Evolutionary conservation across 2,113 vertebrate genomes (phyloP), one percentile per base, ranked within the genome.

Genomic region (Entelurus aequoreus): DNA sequence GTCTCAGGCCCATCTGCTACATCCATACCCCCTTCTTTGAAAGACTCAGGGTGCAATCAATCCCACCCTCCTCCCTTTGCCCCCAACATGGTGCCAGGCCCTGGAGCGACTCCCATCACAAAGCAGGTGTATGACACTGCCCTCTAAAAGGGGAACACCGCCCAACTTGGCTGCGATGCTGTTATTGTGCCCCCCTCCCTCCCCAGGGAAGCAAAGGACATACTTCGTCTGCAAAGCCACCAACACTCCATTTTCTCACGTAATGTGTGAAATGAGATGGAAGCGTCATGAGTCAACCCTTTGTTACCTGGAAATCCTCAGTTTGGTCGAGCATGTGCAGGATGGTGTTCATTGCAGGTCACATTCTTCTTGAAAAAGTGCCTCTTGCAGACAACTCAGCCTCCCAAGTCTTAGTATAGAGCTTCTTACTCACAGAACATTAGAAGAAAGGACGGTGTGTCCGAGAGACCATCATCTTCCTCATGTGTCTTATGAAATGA

Each of bases 61-160:
- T 76, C 86, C 44, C 84, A 88, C 16, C 78, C 88, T 11, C 90
- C 90, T n/a, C 87, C 75, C 52, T 84, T 87, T 62, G 16, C 72
- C 70, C 69, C 76, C n/a, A 70, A 6, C 73, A 47, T 82, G 19
- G 65, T 79, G 47, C 72, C 83, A 51, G 72, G 77, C 48, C 74
- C 82, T 36, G 80, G 70, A 47, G 76, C 79, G 0, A 55, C 75
- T 59, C 64, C 82, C 5, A 74, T 87, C 13, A 54, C 84, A 49
- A 92, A 92, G 40, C 92, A 92, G 65, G 94, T 97, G 74, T 98
- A 94, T 69, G 96, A 98, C 76, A 98, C 95, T 0, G 95, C 94
- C 35, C 90, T 98, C 75, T 98, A 91, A 86, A 60, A 54, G 28
- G 38, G 48, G 46, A 38, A 57, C 60, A 65, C 48, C 72, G 63